A percentile compares a stretch with the other conserved stretches of the same genome.
Evolutionary conservation across 2,797 vertebrate species (phyloP).

Genomic region (Enteromius fasciolatus): DNA sequence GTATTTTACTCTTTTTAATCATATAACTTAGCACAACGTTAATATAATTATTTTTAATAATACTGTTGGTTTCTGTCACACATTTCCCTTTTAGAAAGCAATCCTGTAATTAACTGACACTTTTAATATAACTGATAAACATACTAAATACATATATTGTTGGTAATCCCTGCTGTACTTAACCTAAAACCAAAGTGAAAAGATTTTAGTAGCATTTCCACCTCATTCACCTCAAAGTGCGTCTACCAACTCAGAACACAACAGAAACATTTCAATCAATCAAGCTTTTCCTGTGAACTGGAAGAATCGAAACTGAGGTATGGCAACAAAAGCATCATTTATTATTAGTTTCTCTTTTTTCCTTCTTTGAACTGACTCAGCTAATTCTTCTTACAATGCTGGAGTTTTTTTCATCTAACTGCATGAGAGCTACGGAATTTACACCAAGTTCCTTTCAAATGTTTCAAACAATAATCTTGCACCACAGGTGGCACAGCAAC

Average conservation of each 20-base stretch:
- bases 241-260: neutral
- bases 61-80: no score
- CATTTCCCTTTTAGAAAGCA: no score
- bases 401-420: neutral
- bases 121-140: no score
- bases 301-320: slow-evolving; percentile 13
- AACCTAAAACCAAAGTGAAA: neutral
- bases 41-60: no score
- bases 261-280: neutral
- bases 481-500: neutral
- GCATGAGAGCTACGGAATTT: slow-evolving; percentile 8
- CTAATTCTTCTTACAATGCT: neutral
- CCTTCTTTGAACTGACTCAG: neutral
- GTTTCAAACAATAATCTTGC: neutral
- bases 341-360: neutral
- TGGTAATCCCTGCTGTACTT: neutral
- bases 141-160: no score
- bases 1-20: no score
- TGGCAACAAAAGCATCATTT: slow-evolving; percentile 7
- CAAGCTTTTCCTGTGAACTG: neutral
- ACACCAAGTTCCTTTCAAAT: slow-evolving; percentile 9
- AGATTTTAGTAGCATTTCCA: neutral
- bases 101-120: no score
- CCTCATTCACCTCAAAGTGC: neutral
- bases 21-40: no score